phyloP scores from a whole-genome alignment of 1,140 invertebrate genomes.

The Leptonema lineaticorne region DNA sequence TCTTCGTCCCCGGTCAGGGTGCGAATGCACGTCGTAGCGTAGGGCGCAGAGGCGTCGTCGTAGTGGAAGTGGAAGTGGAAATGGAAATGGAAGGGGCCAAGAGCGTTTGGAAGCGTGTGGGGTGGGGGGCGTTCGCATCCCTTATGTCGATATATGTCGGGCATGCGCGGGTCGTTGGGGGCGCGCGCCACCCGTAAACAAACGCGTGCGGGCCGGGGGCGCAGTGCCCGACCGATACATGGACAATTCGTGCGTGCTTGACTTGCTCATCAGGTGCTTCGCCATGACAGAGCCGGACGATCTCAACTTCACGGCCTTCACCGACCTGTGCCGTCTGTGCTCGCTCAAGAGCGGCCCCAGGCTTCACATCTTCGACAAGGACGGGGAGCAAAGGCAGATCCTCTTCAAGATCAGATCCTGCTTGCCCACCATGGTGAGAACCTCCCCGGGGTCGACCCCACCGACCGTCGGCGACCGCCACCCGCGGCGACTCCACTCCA shows the following conservation, averaged over 20 bases:
- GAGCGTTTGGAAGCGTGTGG: background rate
- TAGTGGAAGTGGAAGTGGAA: background rate
- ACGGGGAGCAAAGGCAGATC: constrained; percentile 67
- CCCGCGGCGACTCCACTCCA: too few species aligned
- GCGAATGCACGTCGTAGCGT: too few species aligned
- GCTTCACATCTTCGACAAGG: constrained; percentile 69
- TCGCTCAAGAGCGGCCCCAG: constrained; percentile 64
- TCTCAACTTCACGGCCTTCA: constrained; percentile 65
- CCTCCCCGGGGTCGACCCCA: background rate
- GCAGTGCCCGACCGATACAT: constrained; percentile 42
- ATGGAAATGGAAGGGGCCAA: background rate
- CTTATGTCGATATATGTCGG: constrained; percentile 22
- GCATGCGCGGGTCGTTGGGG: constrained; percentile 4
- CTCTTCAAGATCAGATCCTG: constrained; percentile 68
- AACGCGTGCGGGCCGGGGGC: constrained; percentile 15
- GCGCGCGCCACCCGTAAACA: constrained; percentile 30
- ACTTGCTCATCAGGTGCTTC: constrained; percentile 59
- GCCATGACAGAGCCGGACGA: constrained; percentile 66
- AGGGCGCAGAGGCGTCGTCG: background rate
- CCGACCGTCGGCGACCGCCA: background rate
- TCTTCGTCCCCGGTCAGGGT: background rate
- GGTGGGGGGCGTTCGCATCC: constrained; percentile 1
- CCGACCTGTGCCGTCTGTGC: constrained; percentile 68
- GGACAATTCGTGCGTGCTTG: constrained; percentile 59
- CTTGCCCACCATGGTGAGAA: constrained; percentile 57